Evolutionary conservation across 2,797 vertebrate species (phyloP).

Genomic region (Squalus acanthias): DNA sequence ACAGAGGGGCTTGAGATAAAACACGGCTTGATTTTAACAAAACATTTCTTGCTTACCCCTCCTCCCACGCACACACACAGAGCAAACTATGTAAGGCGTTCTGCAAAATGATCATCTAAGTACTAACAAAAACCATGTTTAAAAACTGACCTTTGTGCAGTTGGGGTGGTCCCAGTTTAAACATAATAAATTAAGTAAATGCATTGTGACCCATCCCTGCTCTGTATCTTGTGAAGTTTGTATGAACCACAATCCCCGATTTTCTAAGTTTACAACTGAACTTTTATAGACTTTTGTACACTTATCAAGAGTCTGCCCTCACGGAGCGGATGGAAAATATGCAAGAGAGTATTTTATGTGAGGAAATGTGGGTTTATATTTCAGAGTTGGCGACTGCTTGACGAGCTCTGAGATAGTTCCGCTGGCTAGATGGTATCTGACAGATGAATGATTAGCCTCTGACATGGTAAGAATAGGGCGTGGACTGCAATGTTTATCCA

Average conservation of each 20-base stretch:
- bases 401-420: neutral
- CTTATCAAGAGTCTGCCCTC: neutral
- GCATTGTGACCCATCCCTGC: neutral
- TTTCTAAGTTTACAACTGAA: neutral
- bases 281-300: neutral
- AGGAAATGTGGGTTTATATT: neutral
- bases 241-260: neutral
- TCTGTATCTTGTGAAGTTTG: neutral
- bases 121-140: neutral
- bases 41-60: neutral
- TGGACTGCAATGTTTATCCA: neutral
- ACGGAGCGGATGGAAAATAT: neutral
- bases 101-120: neutral
- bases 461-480: neutral
- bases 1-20: neutral
- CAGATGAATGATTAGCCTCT: neutral
- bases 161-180: neutral
- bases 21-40: neutral
- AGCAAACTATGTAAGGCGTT: neutral
- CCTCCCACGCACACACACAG: neutral
- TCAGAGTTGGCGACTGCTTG: neutral
- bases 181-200: neutral
- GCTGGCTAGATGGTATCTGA: neutral
- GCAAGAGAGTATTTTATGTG: neutral
- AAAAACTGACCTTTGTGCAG: constrained; percentile 3